phyloP scores from a whole-genome alignment of 2,888 invertebrate species.

The Caenorhabditis virilis region DNA sequence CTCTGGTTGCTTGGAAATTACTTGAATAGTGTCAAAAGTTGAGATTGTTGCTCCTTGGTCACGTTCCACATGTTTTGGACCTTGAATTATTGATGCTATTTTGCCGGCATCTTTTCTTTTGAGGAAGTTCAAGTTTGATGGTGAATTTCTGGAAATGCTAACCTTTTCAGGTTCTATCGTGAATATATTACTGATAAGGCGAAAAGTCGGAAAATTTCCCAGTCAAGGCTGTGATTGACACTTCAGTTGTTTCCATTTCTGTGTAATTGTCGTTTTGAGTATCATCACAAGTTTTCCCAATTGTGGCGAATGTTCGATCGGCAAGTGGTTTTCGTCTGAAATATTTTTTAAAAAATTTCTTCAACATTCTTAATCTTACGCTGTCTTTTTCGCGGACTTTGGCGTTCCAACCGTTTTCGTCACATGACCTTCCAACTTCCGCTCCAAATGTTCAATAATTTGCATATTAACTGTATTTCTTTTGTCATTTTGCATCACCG shows the following conservation, averaged over 20 bases:
- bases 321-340: conserved; percentile 13
- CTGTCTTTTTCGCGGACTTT: conserved; percentile 19
- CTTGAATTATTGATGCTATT: conserved; percentile 6
- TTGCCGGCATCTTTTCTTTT: conserved; percentile 8
- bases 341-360: background rate
- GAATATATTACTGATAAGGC: conserved; percentile 13
- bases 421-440: conserved; percentile 5
- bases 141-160: conserved; percentile 10
- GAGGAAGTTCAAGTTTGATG: conserved; percentile 23
- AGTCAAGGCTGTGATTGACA: background rate
- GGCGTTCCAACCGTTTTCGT: conserved; percentile 15
- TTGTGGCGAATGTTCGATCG: conserved; percentile 16
- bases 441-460: conserved; percentile 12
- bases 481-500: conserved; percentile 14
- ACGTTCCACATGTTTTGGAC: conserved; percentile 19
- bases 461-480: conserved; percentile 12
- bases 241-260: conserved; percentile 8
- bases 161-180: too few relatives aligned
- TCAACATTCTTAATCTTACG: conserved; percentile 5
- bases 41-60: conserved; percentile 6
- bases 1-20: conserved; percentile 22
- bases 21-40: conserved; percentile 4
- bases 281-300: conserved; percentile 6
- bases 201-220: conserved; percentile 27
- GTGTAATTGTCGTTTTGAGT: background rate